phyloP scores from a whole-genome alignment of 2,797 vertebrate species.

The Neoniphon sammara region DNA sequence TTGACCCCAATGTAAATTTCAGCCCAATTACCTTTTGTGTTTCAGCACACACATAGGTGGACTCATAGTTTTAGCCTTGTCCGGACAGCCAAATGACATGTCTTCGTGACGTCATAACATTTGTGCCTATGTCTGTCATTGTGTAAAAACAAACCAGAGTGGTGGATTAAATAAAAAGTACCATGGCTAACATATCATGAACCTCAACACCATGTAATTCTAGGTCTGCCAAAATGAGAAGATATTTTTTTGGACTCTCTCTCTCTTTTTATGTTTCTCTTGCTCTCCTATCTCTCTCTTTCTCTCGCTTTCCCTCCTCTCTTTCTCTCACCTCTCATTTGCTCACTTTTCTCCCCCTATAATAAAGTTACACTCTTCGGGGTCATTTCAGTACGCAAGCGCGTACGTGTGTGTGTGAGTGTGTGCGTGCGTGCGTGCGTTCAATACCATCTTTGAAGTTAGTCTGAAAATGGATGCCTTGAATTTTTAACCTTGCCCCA shows the following conservation, averaged over 20 bases:
- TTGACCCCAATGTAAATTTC: too few relatives aligned
- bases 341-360: not conserved
- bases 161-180: too few relatives aligned
- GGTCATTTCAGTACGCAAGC: constrained; percentile 14
- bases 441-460: constrained; percentile 48
- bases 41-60: too few relatives aligned
- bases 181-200: not conserved
- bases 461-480: constrained; percentile 63
- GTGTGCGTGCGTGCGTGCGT: constrained; percentile 1
- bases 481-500: constrained; percentile 66
- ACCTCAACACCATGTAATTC: not conserved
- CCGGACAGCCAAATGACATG: too few relatives aligned
- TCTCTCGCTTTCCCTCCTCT: constrained; percentile 5
- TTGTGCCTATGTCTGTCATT: too few relatives aligned
- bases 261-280: constrained; percentile 4
- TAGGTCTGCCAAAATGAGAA: not conserved
- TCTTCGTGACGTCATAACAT: too few relatives aligned
- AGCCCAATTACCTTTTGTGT: too few relatives aligned
- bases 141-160: too few relatives aligned
- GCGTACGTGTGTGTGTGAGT: constrained; percentile 4
- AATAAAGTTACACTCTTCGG: constrained; percentile 1
- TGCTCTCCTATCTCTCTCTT: not conserved
- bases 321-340: not conserved
- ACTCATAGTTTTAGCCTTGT: too few relatives aligned
- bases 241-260: not conserved